phyloP scores from a whole-genome alignment of 2,888 invertebrate genomes.

The Lycocerus yunnanus region DNA sequence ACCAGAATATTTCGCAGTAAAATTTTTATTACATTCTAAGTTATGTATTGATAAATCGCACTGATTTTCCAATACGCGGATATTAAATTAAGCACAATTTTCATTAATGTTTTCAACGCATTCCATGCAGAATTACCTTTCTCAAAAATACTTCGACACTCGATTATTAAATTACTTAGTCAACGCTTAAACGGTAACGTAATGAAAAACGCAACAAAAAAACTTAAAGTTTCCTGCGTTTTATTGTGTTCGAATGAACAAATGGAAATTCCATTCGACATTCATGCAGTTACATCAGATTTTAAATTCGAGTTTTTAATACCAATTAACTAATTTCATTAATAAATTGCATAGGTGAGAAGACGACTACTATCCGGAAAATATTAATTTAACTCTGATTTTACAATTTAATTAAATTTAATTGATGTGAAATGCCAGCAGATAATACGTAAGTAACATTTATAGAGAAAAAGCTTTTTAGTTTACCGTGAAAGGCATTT shows the following conservation, averaged over 20 bases:
- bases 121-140: not conserved
- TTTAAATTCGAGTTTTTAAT: too few species aligned
- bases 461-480: not conserved
- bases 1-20: not conserved
- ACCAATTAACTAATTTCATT: too few species aligned
- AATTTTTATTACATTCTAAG: too few species aligned
- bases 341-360: too few species aligned
- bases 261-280: not conserved
- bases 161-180: not conserved
- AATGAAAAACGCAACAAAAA: not conserved
- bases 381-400: not conserved
- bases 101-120: not conserved
- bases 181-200: not conserved
- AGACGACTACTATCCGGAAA: too few species aligned
- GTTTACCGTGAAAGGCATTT: not conserved
- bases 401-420: not conserved
- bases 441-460: not conserved
- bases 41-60: too few species aligned
- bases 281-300: not conserved
- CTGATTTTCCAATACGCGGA: too few species aligned
- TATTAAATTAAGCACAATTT: not conserved
- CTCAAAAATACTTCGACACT: not conserved
- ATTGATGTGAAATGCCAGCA: not conserved
- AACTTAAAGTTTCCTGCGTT: not conserved
- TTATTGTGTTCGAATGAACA: not conserved